phyloP scores from a whole-genome alignment of 2,113 vertebrate species.

The Anser cygnoides region DNA sequence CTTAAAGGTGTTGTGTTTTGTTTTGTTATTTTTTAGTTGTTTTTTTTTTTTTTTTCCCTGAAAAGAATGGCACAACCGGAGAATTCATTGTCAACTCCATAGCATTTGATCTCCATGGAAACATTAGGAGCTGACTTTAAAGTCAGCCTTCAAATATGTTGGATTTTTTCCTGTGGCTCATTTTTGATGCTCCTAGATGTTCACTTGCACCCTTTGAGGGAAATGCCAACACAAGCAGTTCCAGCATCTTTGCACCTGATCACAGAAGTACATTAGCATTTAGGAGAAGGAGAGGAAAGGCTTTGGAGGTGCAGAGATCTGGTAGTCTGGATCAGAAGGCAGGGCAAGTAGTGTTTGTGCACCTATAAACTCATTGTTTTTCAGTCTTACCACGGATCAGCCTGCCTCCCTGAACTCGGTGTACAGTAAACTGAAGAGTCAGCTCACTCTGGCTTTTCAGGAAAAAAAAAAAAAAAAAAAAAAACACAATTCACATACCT shows the following conservation, averaged over 20 bases:
- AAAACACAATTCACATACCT: neutral
- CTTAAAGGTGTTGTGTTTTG: neutral
- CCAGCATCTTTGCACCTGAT: neutral
- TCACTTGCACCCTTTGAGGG: neutral
- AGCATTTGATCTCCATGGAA: conserved; percentile 67
- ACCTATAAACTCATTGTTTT: neutral
- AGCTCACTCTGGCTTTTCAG: neutral
- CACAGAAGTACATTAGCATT: neutral
- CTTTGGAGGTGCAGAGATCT: neutral
- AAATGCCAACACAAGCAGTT: conserved; percentile 7
- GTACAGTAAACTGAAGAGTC: neutral
- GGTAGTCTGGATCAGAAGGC: neutral
- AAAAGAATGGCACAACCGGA: neutral
- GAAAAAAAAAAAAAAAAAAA: neutral
- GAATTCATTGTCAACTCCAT: neutral
- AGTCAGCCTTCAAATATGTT: conserved; percentile 46
- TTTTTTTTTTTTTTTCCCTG: neutral
- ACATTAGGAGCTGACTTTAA: conserved; percentile 55
- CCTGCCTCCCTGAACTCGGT: neutral
- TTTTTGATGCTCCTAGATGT: conserved; percentile 36
- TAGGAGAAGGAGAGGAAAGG: neutral
- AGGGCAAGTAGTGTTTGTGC: neutral
- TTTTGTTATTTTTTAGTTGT: neutral
- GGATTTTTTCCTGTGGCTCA: neutral
- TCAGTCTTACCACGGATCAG: neutral